A percentile compares a stretch with the other conserved stretches of the same genome.
Evolutionary conservation across 2,797 vertebrate species (phyloP).

Genomic region (Taeniopygia guttata): DNA sequence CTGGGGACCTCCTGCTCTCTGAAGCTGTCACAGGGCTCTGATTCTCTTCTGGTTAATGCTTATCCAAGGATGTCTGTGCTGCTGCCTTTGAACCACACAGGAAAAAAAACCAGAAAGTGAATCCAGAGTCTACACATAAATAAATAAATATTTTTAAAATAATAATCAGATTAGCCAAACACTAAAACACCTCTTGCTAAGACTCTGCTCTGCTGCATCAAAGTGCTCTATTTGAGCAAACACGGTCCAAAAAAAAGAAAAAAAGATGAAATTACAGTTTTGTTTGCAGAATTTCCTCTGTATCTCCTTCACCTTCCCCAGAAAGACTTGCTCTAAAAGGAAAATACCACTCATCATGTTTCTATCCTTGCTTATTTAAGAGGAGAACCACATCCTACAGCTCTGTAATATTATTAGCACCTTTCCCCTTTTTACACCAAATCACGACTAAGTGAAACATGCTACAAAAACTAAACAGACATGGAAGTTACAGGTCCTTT

Average conservation of each 20-base stretch:
- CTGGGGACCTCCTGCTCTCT: not conserved
- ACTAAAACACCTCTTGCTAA: not conserved
- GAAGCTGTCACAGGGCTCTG: not conserved
- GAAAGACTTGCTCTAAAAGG: not conserved
- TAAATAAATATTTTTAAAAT: not conserved
- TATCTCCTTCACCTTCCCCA: not conserved
- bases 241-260: not conserved
- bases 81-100: not conserved
- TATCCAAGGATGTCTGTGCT: not conserved
- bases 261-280: not conserved
- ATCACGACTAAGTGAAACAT: not conserved
- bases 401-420: not conserved
- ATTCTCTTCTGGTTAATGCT: not conserved
- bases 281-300: not conserved
- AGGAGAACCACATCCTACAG: not conserved
- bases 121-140: not conserved
- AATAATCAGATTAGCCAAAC: not conserved
- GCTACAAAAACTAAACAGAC: not conserved
- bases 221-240: not conserved
- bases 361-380: not conserved
- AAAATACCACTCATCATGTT: not conserved
- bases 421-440: not conserved
- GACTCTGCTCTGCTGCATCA: not conserved
- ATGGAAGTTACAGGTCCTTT: not conserved
- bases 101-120: not conserved